Evolutionary conservation across 2,797 vertebrate genomes (phyloP).

Genomic region (Cuniculus paca): DNA sequence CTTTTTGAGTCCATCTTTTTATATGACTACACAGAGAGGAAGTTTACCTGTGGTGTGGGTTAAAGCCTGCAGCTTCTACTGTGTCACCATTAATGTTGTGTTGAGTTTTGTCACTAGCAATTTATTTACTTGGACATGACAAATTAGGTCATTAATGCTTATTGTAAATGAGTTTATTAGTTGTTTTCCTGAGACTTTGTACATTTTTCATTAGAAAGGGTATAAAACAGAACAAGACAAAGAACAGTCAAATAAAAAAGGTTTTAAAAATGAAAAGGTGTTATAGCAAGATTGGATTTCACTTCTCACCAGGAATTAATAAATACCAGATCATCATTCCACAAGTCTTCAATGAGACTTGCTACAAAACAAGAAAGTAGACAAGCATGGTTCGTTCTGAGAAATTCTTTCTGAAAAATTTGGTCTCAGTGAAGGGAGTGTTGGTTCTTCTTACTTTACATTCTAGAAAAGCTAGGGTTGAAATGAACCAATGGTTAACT

Average conservation of each 20-base stretch:
- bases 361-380: neutral
- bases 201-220: neutral
- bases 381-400: neutral
- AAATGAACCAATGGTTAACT: neutral
- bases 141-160: slow-evolving; percentile 44
- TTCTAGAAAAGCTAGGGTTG: neutral
- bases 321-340: neutral
- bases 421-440: neutral
- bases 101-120: neutral
- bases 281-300: neutral
- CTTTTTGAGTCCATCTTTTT: neutral
- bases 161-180: neutral
- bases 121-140: neutral
- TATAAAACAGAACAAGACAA: neutral
- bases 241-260: neutral
- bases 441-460: neutral
- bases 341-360: neutral
- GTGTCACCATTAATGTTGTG: neutral
- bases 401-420: neutral
- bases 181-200: neutral
- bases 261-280: neutral
- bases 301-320: neutral
- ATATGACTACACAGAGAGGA: neutral
- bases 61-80: neutral
- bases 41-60: neutral